Evolutionary conservation across 2,113 vertebrate genomes (phyloP), one percentile per base, ranked within the genome.

Genomic region (Macroglossus sobrinus): DNA sequence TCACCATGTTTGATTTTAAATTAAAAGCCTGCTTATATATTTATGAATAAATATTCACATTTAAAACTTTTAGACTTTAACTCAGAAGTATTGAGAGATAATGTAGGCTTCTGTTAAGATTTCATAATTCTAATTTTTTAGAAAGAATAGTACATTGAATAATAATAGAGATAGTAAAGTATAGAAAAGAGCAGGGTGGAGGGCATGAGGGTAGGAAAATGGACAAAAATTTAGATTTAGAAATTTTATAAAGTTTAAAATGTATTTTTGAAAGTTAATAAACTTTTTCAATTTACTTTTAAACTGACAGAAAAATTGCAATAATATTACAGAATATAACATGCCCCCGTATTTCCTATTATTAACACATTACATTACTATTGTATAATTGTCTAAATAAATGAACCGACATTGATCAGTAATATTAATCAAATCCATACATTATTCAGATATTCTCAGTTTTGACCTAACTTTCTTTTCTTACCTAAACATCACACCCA

Each of bases 121-220:
- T 74, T 74, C 1, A 40, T 53, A 63, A 50, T 57, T 95, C 10
- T 50, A 22, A 47, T 33, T 93, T 71, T 4, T 50, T 59, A 28
- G 28, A 28, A 95, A 69, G 28, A 64, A 59, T 22, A 78, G 7
- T 26, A 24, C 5, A 18, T 5, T 35, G 15, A 92, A 43, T 96
- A 78, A 71, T 63, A 78, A 86, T 30, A 66, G 55, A 53, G 2
- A 47, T 4, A 76, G 4, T 43, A 4, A 79, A 94, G 47, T 12
- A 30, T n/a, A 33, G 22, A 30, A 59, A 26, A 79, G 8, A 15
- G 0, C 14, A 3, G 3, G 0, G 0, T 57, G 26, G 7, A 66
- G 11, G 10, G 14, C 6, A 2, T 53, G 24, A 2, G 0, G 6
- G 0, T 13, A 1, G 5, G 28, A 90, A 24, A 84, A 84, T 59